These are phyloP conservation scores for Grantiella picta DNA, from an alignment of 2,113 vertebrate genomes.

Conservation along the genomic window DNA sequence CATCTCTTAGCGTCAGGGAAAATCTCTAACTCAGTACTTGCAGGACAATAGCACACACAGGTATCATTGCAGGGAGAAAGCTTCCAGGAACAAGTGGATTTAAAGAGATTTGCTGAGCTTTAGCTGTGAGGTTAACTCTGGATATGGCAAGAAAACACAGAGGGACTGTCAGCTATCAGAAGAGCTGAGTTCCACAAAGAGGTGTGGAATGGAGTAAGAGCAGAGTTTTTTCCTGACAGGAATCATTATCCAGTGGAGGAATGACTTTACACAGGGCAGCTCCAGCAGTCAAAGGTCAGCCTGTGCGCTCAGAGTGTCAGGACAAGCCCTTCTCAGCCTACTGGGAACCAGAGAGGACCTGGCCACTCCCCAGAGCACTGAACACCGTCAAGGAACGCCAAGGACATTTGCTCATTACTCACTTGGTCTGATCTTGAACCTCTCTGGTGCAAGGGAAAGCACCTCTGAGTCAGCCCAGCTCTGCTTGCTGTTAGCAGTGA, in stretches of 20 bases:
- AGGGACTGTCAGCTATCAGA: background rate
- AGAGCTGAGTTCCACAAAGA: background rate
- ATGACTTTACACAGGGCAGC: background rate
- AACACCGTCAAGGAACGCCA: rapidly evolving
- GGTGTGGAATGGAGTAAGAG: background rate
- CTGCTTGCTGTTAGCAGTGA: background rate
- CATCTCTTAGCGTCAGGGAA: background rate
- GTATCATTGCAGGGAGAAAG: background rate
- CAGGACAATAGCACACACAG: background rate
- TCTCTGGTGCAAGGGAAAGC: background rate
- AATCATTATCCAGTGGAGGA: background rate
- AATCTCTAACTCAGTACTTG: background rate
- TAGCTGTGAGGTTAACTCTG: background rate
- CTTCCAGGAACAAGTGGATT: background rate
- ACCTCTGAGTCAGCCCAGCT: background rate
- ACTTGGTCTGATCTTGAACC: background rate
- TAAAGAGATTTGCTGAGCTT: background rate
- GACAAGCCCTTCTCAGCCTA: background rate
- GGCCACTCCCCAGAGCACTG: background rate
- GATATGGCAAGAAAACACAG: background rate
- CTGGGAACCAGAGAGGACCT: background rate
- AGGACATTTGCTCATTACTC: rapidly evolving
- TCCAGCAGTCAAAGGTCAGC: background rate
- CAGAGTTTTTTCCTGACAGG: background rate
- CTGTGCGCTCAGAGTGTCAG: background rate